Evolutionary conservation across 2,888 invertebrate genomes (phyloP).

Genomic region (Furcula furcula): DNA sequence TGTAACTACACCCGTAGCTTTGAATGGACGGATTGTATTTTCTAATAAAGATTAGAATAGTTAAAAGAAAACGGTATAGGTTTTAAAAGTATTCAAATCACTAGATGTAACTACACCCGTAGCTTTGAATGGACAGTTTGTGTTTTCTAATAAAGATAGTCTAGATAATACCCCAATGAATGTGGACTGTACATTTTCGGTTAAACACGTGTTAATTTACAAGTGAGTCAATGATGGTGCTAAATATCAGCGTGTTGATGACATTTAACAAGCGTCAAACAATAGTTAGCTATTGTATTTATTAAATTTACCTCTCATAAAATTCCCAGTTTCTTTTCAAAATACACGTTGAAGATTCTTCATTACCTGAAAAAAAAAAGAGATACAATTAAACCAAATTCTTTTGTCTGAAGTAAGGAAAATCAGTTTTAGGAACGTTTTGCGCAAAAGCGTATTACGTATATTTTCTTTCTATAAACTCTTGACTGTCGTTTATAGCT

Average conservation of each 20-base stretch:
- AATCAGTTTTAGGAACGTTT: slow-evolving; percentile 8
- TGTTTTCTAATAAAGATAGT: too few species aligned
- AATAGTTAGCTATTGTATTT: slow-evolving; percentile 26
- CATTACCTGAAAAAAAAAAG: slow-evolving; percentile 59
- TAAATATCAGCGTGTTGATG: slow-evolving; percentile 13
- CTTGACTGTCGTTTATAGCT: neutral
- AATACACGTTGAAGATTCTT: slow-evolving; percentile 58
- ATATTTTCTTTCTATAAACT: slow-evolving; percentile 7
- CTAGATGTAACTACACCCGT: too few species aligned
- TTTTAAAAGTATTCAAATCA: neutral
- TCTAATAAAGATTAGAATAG: neutral
- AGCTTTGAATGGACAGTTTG: too few species aligned
- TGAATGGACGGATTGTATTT: too few species aligned
- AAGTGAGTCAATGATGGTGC: slow-evolving; percentile 3
- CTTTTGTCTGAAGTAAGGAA: too few species aligned
- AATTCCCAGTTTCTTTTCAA: slow-evolving; percentile 63
- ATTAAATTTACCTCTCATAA: slow-evolving; percentile 64
- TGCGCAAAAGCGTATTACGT: neutral
- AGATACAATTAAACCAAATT: too few species aligned
- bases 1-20: too few species aligned
- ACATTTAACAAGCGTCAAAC: slow-evolving; percentile 23
- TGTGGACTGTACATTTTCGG: too few species aligned
- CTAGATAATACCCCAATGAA: too few species aligned
- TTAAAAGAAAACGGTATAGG: slow-evolving; percentile 2
- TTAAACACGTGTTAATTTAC: neutral